Percentiles rank a stretch among this genome's conserved stretches.
Conservation (phyloP, 2,797 vertebrate genomes). For the Nyctibius grandis region DNA sequence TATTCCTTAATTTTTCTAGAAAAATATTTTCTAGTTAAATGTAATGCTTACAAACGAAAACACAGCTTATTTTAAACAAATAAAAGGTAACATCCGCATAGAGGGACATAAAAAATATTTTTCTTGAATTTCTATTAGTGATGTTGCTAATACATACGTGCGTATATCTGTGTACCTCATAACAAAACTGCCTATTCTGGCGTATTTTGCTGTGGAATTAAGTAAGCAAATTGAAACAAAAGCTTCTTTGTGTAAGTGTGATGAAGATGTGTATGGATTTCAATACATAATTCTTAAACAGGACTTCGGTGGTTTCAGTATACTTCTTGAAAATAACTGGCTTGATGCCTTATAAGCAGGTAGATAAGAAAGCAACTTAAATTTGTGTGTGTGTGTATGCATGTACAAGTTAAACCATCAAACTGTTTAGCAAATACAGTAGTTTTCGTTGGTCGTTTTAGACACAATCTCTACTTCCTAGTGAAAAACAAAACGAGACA, state of each 20-base stretch:
- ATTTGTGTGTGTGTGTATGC: neutral
- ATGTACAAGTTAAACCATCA: neutral
- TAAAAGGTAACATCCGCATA: rapidly evolving
- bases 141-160: neutral
- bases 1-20: neutral
- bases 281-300: neutral
- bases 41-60: neutral
- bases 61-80: neutral
- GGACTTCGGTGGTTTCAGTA: neutral
- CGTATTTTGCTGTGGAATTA: neutral
- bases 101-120: neutral
- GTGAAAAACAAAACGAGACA: neutral
- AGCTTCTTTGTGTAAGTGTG: neutral
- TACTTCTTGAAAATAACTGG: neutral
- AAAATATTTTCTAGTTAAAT: neutral
- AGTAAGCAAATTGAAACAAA: neutral
- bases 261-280: neutral
- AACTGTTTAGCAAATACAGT: neutral
- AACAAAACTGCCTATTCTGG: neutral
- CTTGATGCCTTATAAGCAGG: neutral
- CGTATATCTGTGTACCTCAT: neutral
- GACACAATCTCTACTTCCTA: neutral
- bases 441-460: neutral
- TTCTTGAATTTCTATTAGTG: neutral
- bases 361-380: neutral